phyloP scores from a whole-genome alignment of 2,888 invertebrate genomes.

The Lepidocyrtinus sp. region DNA sequence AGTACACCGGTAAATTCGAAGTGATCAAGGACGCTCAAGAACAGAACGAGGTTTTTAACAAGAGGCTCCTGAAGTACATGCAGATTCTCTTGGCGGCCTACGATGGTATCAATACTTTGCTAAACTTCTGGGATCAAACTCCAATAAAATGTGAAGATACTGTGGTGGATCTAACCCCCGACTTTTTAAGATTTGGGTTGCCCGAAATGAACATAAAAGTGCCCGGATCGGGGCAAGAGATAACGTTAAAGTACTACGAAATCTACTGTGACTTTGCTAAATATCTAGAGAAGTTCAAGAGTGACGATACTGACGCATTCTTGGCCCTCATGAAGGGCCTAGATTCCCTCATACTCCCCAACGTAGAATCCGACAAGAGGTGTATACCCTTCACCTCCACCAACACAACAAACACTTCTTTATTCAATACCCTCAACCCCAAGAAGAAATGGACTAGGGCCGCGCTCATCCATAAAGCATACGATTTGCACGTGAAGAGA shows the following conservation, averaged over 20 bases:
- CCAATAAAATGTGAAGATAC: slow-evolving; percentile 74
- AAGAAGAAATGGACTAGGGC: slow-evolving; percentile 66
- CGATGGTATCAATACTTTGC: slow-evolving; percentile 78
- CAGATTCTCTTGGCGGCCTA: slow-evolving; percentile 80
- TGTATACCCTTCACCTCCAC: slow-evolving; percentile 46
- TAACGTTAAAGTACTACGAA: slow-evolving; percentile 64
- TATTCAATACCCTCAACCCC: slow-evolving; percentile 61
- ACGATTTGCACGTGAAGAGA: slow-evolving; percentile 64
- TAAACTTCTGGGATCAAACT: slow-evolving; percentile 82
- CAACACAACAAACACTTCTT: slow-evolving; percentile 26
- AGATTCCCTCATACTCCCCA: slow-evolving; percentile 62
- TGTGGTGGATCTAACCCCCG: slow-evolving; percentile 75
- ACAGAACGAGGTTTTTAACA: slow-evolving; percentile 75
- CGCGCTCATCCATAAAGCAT: slow-evolving; percentile 56
- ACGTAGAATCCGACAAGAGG: slow-evolving; percentile 62
- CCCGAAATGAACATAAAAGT: slow-evolving; percentile 57
- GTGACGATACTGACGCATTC: slow-evolving; percentile 87
- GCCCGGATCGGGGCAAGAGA: slow-evolving; percentile 53
- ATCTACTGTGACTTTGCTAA: slow-evolving; percentile 61
- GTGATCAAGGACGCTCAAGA: slow-evolving; percentile 76
- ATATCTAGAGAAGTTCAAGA: slow-evolving; percentile 71
- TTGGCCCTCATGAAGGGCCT: slow-evolving; percentile 71
- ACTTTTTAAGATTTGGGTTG: slow-evolving; percentile 71
- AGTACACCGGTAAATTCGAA: slow-evolving; percentile 75
- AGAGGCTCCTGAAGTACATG: slow-evolving; percentile 80